A percentile compares a stretch with the other conserved stretches of the same genome.
These are phyloP conservation scores for Caretta caretta DNA, from an alignment of 2,113 vertebrate species.

Conservation along the genomic window DNA sequence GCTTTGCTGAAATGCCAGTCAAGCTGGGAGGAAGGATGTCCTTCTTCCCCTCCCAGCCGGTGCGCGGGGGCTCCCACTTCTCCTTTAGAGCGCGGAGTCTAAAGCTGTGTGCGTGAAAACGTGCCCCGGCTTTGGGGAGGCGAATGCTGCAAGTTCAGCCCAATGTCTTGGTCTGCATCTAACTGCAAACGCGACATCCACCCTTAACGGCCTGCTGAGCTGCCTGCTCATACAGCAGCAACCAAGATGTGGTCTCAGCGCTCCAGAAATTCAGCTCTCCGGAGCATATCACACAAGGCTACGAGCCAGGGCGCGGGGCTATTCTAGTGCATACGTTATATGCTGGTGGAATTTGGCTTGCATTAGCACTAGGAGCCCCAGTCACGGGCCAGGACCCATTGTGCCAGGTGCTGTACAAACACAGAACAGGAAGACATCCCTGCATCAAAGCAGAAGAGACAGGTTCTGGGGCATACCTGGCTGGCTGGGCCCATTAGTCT, in stretches of 20 bases:
- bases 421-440: background rate
- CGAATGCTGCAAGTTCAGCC: background rate
- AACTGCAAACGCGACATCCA: background rate
- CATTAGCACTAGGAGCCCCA: background rate
- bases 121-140: background rate
- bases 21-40: background rate
- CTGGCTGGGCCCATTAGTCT: background rate
- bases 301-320: background rate
- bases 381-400: background rate
- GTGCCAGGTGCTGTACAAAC: background rate
- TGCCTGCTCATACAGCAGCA: background rate
- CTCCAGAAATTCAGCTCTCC: background rate
- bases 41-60: background rate
- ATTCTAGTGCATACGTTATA: background rate
- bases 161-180: background rate
- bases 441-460: background rate
- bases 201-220: background rate
- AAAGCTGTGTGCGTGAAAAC: background rate
- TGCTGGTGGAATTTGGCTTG: background rate
- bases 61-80: background rate
- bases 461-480: background rate
- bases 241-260: background rate
- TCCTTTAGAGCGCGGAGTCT: background rate
- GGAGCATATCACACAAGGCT: background rate
- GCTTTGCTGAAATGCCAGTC: background rate